Base-by-base conservation (phyloP, 1,140 invertebrate species). In the Zaprionus kolodkinae region DNA sequence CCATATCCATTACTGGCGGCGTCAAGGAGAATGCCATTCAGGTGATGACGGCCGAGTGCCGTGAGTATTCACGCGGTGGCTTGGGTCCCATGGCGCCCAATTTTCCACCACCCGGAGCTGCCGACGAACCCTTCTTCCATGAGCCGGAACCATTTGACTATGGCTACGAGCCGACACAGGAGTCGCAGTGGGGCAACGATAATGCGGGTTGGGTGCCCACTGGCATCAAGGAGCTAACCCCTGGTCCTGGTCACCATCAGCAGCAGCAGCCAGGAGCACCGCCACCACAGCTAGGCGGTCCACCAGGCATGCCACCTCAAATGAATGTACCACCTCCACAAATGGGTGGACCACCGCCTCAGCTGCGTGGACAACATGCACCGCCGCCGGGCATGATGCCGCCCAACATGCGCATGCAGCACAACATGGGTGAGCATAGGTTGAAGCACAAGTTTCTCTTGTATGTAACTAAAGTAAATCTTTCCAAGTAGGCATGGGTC, bases 41-140 rank as follows among this genome's bases (percentile, higher is more conserved):
- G 93, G 96, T 92, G 59, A 97, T 97, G 96, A 97, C 96, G 13
- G 96, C 96, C 6, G 97, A 97, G 91, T 94, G 96, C 72, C 93
- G 97, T 61, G 97, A 97, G 89, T 97, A 97, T 92, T 96, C 95
- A 45, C 94, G 96, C 52, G 95, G 94, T 94, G 79, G 83, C n/a
- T 66, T 88, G 7, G 95, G 96, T 52, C 94, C 81, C 15, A 94
- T 95, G 25, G 95, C 95, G 6, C 95, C 95, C 3, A 93, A 93
- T 27, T 90, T 94, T 13, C 93, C 93, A 25, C 92, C 93, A 25
- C 94, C 94, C 2, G 94, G 94, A 13, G 93, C 94, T 1, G 93
- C 93, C 6, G 93, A 93, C 63, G 94, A 95, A 50, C 93, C 94
- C 62, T 95, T 94, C 87, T 94, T 94, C 62, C 87, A 91, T 40